A percentile compares a stretch with the other conserved stretches of the same genome.
phyloP scores from a whole-genome alignment of 2,797 vertebrate species.

The Brotogeris chrysoptera region DNA sequence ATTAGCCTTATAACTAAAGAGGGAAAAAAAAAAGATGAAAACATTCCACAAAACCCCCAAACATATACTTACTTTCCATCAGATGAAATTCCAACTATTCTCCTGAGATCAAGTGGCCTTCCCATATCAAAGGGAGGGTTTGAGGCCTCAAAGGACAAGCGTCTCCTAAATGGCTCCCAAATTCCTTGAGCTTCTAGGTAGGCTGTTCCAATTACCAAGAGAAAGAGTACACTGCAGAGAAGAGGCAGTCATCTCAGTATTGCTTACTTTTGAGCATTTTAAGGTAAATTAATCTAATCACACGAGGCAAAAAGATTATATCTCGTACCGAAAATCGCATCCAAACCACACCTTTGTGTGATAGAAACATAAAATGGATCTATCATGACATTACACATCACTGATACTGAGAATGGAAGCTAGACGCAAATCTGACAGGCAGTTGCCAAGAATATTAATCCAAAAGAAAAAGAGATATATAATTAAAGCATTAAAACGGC shows the following conservation, averaged over 20 bases:
- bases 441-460: not conserved
- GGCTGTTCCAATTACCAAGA: conserved; percentile 93
- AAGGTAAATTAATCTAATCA: not conserved
- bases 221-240: conserved; percentile 88
- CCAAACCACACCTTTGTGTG: not conserved
- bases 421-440: not conserved
- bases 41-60: not conserved
- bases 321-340: not conserved
- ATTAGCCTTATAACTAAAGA: not conserved
- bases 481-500: not conserved
- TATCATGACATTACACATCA: not conserved
- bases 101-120: conserved; percentile 97
- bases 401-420: not conserved
- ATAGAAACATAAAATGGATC: not conserved
- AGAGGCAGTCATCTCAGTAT: not conserved
- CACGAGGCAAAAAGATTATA: not conserved
- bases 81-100: conserved; percentile 94
- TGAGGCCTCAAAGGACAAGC: conserved; percentile 90
- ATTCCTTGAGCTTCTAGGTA: conserved; percentile 98
- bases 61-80: conserved; percentile 88
- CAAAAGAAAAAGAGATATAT: not conserved
- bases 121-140: conserved; percentile 91
- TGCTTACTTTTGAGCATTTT: not conserved
- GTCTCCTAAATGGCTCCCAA: conserved; percentile 96
- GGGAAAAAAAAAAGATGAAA: not conserved